phyloP scores from a whole-genome alignment of 2,113 vertebrate genomes.

The Cairina moschata region DNA sequence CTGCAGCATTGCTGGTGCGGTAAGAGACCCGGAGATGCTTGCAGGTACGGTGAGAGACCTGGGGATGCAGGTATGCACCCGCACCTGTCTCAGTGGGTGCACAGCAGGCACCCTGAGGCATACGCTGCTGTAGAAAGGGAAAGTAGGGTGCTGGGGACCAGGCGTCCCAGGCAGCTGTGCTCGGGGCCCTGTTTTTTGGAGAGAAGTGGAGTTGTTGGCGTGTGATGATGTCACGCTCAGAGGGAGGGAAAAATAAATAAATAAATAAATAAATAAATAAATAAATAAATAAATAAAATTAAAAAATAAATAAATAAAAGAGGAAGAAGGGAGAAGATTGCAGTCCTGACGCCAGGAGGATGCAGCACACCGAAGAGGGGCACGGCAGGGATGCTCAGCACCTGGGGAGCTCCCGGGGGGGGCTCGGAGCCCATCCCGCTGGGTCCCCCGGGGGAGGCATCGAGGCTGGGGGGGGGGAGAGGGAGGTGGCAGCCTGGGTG shows the following conservation, averaged over 20 bases:
- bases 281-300: not conserved
- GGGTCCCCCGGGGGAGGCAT: too few species aligned
- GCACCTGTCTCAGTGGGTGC: not conserved
- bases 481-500: slow-evolving; percentile 63
- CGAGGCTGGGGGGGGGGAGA: not conserved
- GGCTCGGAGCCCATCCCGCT: too few species aligned
- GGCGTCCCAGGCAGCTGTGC: slow-evolving; percentile 68
- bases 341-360: slow-evolving; percentile 64
- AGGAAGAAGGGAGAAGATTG: slow-evolving; percentile 44
- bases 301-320: not conserved
- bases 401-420: too few species aligned
- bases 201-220: slow-evolving; percentile 61
- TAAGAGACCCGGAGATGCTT: not conserved
- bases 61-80: not conserved
- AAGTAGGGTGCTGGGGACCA: too few species aligned
- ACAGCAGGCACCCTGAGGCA: not conserved
- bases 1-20: not conserved
- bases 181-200: slow-evolving; percentile 63
- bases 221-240: slow-evolving; percentile 64
- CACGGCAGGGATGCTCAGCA: too few species aligned
- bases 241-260: slow-evolving; percentile 14
- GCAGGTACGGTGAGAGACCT: too few species aligned
- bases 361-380: slow-evolving; percentile 41
- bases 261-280: not conserved
- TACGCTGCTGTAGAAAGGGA: too few species aligned